Conservation (phyloP, 1,140 invertebrate genomes). For the Triops longicaudatus region DNA sequence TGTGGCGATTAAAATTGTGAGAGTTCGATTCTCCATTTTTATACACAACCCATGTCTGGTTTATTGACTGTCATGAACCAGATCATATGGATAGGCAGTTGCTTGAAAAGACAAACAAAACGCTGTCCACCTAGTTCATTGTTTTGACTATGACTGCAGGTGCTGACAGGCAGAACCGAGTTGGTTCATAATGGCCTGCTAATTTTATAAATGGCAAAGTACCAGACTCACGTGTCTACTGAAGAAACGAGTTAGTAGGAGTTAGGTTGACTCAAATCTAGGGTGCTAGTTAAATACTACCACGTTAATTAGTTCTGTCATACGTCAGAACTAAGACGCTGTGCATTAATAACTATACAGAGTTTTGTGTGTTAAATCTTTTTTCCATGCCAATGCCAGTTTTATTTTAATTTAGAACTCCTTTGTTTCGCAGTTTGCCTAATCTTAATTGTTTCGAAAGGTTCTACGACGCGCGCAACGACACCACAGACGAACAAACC, state of each 20-base stretch:
- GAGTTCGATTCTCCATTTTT: neutral
- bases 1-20: neutral
- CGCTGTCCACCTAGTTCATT: neutral
- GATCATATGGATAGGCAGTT: neutral
- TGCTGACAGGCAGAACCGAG: neutral
- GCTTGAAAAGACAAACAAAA: neutral
- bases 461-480: too few species aligned
- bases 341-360: too few species aligned
- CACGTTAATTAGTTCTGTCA: too few species aligned
- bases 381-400: too few species aligned
- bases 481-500: too few species aligned
- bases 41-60: neutral
- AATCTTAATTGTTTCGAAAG: too few species aligned
- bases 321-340: too few species aligned
- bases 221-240: neutral
- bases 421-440: too few species aligned
- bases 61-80: neutral
- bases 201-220: neutral
- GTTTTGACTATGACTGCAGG: neutral
- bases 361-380: too few species aligned
- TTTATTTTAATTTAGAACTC: too few species aligned
- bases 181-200: neutral
- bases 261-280: too few species aligned
- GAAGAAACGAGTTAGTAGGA: neutral
- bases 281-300: too few species aligned